Conservation (phyloP, 2,113 vertebrate genomes). For the Syngnathus floridae region DNA sequence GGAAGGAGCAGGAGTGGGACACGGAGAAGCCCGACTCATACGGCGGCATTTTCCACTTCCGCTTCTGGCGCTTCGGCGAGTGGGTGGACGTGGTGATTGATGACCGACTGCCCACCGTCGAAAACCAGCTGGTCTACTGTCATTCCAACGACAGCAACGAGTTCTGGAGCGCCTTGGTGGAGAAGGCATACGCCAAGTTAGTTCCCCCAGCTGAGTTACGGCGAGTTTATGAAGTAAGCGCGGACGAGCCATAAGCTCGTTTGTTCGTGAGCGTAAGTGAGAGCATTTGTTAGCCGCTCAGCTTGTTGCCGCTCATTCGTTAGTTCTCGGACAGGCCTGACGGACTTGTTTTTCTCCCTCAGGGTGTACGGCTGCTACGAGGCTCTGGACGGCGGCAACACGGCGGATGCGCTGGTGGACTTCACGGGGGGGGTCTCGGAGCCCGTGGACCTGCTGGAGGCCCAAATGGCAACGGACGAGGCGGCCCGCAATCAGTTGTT, state of each 20-base stretch:
- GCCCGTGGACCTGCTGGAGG: slow-evolving; percentile 85
- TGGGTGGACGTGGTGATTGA: slow-evolving; percentile 96
- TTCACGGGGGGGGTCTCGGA: slow-evolving; percentile 93
- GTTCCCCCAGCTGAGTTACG: slow-evolving; percentile 38
- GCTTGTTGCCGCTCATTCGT: no score
- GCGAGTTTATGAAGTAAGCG: no score
- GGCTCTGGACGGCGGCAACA: slow-evolving; percentile 94
- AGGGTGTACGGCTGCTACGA: slow-evolving; percentile 91
- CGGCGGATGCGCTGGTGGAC: slow-evolving; percentile 89
- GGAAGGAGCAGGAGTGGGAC: slow-evolving; percentile 97
- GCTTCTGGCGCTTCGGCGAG: slow-evolving; percentile 94
- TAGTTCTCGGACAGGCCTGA: not conserved
- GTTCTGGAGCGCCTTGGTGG: slow-evolving; percentile 97
- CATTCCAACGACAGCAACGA: slow-evolving; percentile 93
- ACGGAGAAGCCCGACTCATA: slow-evolving; percentile 80
- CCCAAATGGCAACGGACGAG: slow-evolving; percentile 76
- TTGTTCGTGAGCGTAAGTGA: not conserved
- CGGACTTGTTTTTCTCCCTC: not conserved
- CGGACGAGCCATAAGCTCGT: not conserved
- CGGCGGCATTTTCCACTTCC: slow-evolving; percentile 91
- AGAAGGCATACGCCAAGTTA: slow-evolving; percentile 97
- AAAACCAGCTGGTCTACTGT: slow-evolving; percentile 94
- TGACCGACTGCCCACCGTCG: slow-evolving; percentile 86
- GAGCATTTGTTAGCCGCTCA: not conserved
- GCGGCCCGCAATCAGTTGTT: slow-evolving; percentile 84